phyloP scores from a whole-genome alignment of 2,113 vertebrate species.

The Eira barbara region DNA sequence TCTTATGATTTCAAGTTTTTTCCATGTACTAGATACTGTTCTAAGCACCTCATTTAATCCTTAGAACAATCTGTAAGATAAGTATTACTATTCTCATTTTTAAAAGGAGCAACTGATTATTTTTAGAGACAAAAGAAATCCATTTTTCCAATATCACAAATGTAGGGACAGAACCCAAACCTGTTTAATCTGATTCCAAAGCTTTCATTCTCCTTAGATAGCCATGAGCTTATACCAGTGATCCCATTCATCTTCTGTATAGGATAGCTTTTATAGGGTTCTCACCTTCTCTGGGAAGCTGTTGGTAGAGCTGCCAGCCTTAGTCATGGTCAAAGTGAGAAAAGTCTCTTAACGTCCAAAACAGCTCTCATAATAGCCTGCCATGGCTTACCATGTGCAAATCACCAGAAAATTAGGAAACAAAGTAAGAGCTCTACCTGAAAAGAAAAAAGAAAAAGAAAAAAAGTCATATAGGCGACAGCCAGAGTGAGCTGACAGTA shows the following conservation, averaged over 20 bases:
- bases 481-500: not conserved
- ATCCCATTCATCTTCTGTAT: not conserved
- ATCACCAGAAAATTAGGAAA: not conserved
- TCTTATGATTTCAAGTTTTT: not conserved
- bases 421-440: not conserved
- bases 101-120: not conserved
- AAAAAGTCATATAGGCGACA: not conserved
- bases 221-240: accelerated
- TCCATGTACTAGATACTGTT: not conserved
- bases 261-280: not conserved
- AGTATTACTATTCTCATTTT: not conserved
- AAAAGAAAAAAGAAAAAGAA: not conserved
- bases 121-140: not conserved
- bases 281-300: not conserved
- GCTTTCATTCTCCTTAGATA: not conserved
- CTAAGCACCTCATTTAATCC: not conserved
- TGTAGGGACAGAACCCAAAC: not conserved
- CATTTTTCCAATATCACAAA: not conserved
- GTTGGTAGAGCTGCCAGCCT: not conserved
- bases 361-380: not conserved
- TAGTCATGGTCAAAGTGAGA: not conserved
- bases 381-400: not conserved
- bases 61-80: not conserved
- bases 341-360: not conserved
- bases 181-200: not conserved